These are phyloP conservation scores for Luffia ferchaultella DNA, from an alignment of 2,888 invertebrate species.

Conservation along the genomic window DNA sequence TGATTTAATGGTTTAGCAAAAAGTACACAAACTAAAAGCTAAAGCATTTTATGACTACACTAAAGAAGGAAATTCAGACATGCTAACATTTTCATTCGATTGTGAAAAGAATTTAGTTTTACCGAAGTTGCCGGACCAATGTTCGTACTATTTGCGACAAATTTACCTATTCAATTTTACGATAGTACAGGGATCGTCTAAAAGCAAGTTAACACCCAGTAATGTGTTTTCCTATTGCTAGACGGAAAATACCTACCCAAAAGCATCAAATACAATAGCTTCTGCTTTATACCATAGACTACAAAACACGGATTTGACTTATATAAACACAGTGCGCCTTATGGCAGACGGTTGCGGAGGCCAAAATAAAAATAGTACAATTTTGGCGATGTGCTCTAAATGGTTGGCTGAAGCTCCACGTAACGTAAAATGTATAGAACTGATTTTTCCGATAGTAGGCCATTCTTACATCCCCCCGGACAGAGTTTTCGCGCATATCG, in stretches of 20 bases:
- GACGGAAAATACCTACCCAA: background rate
- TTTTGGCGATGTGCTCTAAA: background rate
- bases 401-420: slow-evolving; percentile 2
- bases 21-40: slow-evolving; percentile 10
- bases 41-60: slow-evolving; percentile 1
- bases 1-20: slow-evolving; percentile 11
- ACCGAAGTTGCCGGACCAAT: slow-evolving; percentile 9
- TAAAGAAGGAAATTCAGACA: slow-evolving; percentile 2
- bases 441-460: slow-evolving; percentile 18
- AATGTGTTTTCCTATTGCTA: background rate
- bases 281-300: background rate
- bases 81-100: slow-evolving; percentile 6
- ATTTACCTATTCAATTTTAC: slow-evolving; percentile 5
- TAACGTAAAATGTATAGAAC: slow-evolving; percentile 11
- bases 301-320: background rate
- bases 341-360: background rate
- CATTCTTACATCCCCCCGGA: slow-evolving; percentile 19
- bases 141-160: slow-evolving; percentile 6
- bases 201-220: background rate
- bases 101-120: slow-evolving; percentile 9
- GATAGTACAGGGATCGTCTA: slow-evolving; percentile 1
- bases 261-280: slow-evolving; percentile 1
- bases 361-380: background rate
- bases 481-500: slow-evolving; percentile 18
- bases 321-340: background rate